Percentiles rank a stretch among this genome's conserved stretches.
Conservation (phyloP, 2,113 vertebrate species). For the Syngnathus scovelli region DNA sequence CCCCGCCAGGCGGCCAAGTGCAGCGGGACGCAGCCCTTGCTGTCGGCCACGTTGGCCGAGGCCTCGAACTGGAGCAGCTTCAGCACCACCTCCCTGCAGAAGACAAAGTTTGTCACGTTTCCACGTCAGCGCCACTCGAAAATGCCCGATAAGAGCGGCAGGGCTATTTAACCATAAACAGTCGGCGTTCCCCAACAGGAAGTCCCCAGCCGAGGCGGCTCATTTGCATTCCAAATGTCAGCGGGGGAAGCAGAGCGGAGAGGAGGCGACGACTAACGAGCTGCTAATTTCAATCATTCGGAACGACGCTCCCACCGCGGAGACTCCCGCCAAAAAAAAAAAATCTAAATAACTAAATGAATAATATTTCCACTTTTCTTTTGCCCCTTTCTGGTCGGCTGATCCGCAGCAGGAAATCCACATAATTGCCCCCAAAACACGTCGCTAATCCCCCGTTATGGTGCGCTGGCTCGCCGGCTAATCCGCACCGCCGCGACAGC, state of each 20-base stretch:
- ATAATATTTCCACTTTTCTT: conserved; percentile 2
- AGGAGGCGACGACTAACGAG: conserved; percentile 37
- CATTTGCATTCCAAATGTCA: conserved; percentile 62
- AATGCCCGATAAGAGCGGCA: not conserved
- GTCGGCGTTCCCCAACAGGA: conserved; percentile 10
- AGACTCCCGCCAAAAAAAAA: not conserved
- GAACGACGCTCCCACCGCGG: not conserved
- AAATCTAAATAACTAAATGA: not conserved
- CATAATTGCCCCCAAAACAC: conserved; percentile 61
- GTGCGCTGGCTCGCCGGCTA: conserved; percentile 28
- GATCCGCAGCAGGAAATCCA: conserved; percentile 56
- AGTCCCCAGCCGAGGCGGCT: conserved; percentile 28
- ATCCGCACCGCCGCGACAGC: conserved; percentile 34
- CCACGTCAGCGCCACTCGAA: no score
- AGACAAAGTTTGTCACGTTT: not conserved
- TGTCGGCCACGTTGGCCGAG: conserved; percentile 88
- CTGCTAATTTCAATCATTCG: conserved; percentile 24
- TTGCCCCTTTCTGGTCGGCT: conserved; percentile 15
- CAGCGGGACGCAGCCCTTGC: conserved; percentile 94
- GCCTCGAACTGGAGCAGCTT: conserved; percentile 94
- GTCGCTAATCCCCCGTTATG: conserved; percentile 47
- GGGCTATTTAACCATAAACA: conserved; percentile 1
- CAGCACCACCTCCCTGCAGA: conserved; percentile 86
- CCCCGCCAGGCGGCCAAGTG: conserved; percentile 96
- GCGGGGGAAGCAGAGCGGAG: conserved; percentile 14